These are phyloP conservation scores for Xestia xanthographa DNA, from an alignment of 2,888 invertebrate genomes.

Conservation along the genomic window DNA sequence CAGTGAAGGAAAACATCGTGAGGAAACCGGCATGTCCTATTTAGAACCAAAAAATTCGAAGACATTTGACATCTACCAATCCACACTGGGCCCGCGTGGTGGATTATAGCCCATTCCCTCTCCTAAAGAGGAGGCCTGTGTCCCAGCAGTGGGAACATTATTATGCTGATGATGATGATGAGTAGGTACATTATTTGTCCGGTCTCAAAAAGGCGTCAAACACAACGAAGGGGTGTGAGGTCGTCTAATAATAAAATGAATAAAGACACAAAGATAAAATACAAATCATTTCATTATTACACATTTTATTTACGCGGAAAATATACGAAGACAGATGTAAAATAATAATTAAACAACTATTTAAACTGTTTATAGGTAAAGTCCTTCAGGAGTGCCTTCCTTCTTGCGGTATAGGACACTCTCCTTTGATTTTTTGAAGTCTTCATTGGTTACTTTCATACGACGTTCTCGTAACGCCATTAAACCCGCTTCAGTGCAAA, in stretches of 20 bases:
- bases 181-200: not conserved
- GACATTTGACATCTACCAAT: too few species aligned
- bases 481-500: slow-evolving; percentile 99
- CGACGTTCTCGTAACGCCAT: slow-evolving; percentile 99
- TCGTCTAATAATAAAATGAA: not conserved
- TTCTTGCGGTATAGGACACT: slow-evolving; percentile 99
- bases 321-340: slow-evolving; percentile 47
- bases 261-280: not conserved
- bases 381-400: slow-evolving; percentile 99
- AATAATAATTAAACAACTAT: slow-evolving; percentile 57
- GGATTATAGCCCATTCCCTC: too few species aligned
- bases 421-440: slow-evolving; percentile 99
- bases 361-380: slow-evolving; percentile 95
- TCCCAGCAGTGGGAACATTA: too few species aligned
- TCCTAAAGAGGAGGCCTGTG: too few species aligned
- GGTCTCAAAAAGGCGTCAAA: not conserved
- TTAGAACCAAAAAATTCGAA: too few species aligned
- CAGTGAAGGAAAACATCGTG: too few species aligned
- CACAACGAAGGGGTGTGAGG: not conserved
- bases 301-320: slow-evolving; percentile 61
- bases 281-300: slow-evolving; percentile 33
- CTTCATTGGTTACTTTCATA: slow-evolving; percentile 99
- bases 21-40: too few species aligned
- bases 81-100: too few species aligned
- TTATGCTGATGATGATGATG: too few species aligned